Evolutionary conservation across 1,140 invertebrate genomes (phyloP).

Genomic region (Halyomorpha halys): DNA sequence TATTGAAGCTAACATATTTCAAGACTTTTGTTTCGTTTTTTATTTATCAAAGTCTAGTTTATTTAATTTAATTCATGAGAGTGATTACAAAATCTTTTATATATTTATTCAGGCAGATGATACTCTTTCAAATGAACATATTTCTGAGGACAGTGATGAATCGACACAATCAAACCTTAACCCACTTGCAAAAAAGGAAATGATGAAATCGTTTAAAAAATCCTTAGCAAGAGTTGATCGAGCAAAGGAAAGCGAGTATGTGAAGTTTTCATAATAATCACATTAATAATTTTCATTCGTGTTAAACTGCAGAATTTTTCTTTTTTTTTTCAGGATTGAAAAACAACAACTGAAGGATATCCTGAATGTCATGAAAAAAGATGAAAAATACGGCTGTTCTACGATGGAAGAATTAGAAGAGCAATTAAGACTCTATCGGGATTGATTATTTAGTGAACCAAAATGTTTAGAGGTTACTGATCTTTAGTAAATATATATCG

Average conservation of each 20-base stretch:
- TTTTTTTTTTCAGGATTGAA: conserved; percentile 11
- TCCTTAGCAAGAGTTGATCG: not conserved
- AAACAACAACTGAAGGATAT: conserved; percentile 8
- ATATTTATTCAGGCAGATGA: no score
- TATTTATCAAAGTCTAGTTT: no score
- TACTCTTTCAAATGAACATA: no score
- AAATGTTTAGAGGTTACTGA: no score
- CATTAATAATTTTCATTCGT: not conserved
- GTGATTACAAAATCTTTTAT: no score
- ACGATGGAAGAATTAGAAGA: conserved; percentile 11
- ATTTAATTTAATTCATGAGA: no score
- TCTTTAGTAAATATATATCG: no score
- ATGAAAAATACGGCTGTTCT: not conserved
- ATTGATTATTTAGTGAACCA: not conserved
- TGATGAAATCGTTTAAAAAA: not conserved
- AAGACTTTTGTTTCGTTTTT: no score
- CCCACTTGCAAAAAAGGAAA: not conserved
- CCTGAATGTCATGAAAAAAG: not conserved
- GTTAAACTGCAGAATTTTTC: not conserved
- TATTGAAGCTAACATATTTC: no score
- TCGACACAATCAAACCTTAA: not conserved
- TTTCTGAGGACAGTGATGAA: no score
- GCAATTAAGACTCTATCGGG: conserved; percentile 9
- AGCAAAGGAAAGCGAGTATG: not conserved
- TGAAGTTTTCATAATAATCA: not conserved